Percentiles rank a stretch among this genome's conserved stretches.
phyloP scores from a whole-genome alignment of 2,888 invertebrate species.

The Pyrgus malvae region DNA sequence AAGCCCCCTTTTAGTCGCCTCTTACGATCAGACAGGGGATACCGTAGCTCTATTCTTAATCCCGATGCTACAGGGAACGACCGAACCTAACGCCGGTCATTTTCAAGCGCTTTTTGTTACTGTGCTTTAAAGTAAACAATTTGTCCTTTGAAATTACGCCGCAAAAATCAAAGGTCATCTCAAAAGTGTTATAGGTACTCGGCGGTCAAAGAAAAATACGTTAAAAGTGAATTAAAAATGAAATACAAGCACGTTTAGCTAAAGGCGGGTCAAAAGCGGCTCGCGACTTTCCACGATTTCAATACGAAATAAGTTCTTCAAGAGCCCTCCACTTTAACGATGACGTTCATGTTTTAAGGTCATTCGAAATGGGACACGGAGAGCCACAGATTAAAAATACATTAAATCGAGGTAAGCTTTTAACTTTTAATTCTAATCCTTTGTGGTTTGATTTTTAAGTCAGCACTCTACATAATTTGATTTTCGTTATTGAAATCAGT shows the following conservation, averaged over 20 bases:
- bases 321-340: slow-evolving; percentile 23
- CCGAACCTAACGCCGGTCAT: too few species aligned
- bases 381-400: slow-evolving; percentile 2
- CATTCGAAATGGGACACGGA: slow-evolving; percentile 13
- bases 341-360: slow-evolving; percentile 24
- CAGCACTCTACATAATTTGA: too few species aligned
- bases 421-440: not conserved
- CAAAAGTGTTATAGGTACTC: not conserved
- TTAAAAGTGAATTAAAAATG: slow-evolving; percentile 18
- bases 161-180: not conserved
- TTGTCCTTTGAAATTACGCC: not conserved
- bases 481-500: too few species aligned
- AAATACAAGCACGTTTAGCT: slow-evolving; percentile 18
- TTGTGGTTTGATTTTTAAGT: not conserved
- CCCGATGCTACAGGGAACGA: too few species aligned
- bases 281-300: slow-evolving; percentile 21
- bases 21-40: too few species aligned
- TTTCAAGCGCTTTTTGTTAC: too few species aligned
- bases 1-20: too few species aligned
- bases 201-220: slow-evolving; percentile 11
- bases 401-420: not conserved
- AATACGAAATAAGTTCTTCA: slow-evolving; percentile 20
- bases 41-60: too few species aligned
- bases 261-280: slow-evolving; percentile 18
- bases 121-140: too few species aligned